Evolutionary conservation across 2,888 invertebrate genomes (phyloP).

Genomic region (Opisthograptis luteolata): DNA sequence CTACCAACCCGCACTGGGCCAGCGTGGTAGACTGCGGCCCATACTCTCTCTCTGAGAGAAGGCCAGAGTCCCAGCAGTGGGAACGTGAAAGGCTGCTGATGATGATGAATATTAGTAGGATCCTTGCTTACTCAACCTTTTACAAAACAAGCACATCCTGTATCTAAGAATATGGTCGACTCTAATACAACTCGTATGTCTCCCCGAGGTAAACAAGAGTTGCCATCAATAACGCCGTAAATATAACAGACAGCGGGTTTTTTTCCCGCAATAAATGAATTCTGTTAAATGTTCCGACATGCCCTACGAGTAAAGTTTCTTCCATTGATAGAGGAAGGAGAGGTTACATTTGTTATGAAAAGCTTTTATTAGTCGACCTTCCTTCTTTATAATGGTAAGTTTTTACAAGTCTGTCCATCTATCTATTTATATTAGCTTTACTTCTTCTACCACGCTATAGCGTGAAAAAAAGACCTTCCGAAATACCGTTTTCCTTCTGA

Average conservation of each 20-base stretch:
- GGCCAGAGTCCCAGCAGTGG: no score
- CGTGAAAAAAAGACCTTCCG: no score
- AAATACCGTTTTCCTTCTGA: no score
- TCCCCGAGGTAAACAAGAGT: conserved; percentile 35
- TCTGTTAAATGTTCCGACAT: conserved; percentile 10
- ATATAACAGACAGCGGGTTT: conserved; percentile 4
- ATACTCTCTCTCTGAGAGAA: no score
- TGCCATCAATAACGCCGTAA: conserved; percentile 34
- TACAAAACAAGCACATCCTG: conserved; percentile 16
- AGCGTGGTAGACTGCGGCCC: no score
- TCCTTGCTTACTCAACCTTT: no score
- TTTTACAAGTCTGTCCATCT: no score
- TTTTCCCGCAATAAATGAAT: conserved; percentile 25
- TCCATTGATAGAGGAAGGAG: neutral
- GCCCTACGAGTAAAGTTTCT: conserved; percentile 1
- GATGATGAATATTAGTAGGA: no score
- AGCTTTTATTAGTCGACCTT: neutral
- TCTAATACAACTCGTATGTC: conserved; percentile 42
- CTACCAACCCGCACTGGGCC: no score
- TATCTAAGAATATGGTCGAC: conserved; percentile 22
- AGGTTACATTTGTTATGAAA: neutral
- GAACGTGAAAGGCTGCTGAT: no score
- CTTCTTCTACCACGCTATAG: no score
- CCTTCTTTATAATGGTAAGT: neutral
- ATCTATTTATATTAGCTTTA: no score